Conservation (phyloP, 2,888 invertebrate species). For the Leucoptera coffeella region DNA sequence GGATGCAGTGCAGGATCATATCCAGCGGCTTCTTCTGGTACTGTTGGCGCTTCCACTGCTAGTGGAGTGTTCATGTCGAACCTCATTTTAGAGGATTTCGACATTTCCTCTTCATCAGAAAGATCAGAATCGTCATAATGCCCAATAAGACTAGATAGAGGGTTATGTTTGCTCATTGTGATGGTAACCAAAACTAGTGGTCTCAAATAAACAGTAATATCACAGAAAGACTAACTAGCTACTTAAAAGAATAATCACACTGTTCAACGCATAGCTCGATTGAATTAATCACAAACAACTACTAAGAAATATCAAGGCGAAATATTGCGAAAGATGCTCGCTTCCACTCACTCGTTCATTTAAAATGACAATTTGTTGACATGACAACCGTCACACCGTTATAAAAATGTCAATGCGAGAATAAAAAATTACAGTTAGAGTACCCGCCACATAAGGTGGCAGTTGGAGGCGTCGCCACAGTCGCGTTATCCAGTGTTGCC, state of each 20-base stretch:
- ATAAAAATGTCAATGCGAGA: background rate
- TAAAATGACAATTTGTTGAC: background rate
- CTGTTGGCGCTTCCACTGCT: too few species aligned
- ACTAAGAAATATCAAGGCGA: background rate
- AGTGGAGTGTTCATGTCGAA: constrained; percentile 9
- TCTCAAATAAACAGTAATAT: background rate
- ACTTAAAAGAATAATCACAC: background rate
- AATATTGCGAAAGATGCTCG: too few species aligned
- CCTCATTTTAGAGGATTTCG: constrained; percentile 4
- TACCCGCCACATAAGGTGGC: too few species aligned
- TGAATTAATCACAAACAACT: too few species aligned
- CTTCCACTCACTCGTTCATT: too few species aligned
- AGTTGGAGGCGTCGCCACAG: too few species aligned
- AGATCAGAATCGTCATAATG: constrained; percentile 39
- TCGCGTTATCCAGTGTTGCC: too few species aligned
- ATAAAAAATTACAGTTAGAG: too few species aligned
- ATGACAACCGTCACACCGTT: background rate
- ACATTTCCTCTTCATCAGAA: constrained; percentile 16
- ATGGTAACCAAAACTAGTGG: background rate
- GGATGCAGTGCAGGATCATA: too few species aligned
- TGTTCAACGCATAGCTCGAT: too few species aligned
- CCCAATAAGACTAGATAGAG: constrained; percentile 26
- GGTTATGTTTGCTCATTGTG: constrained; percentile 33
- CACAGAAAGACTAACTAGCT: background rate
- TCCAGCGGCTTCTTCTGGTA: too few species aligned